Base-by-base conservation (phyloP, 2,797 vertebrate species). In the Neosalanx taihuensis region DNA sequence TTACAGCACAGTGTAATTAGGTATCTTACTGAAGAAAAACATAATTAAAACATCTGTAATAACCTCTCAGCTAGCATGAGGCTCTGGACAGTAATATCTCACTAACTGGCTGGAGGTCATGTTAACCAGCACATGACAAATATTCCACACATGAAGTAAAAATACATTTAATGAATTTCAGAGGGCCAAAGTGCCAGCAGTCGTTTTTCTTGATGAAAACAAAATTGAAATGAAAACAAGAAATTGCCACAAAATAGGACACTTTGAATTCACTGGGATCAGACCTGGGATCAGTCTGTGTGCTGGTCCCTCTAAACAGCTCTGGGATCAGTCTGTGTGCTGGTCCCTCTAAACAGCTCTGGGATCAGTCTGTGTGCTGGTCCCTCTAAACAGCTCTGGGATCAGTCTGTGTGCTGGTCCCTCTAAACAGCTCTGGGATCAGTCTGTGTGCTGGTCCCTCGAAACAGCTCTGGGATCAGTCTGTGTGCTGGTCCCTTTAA, bases 61-160 rank as follows among this genome's bases (percentile, higher is more conserved):
- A 51, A 66, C 46, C 26, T 29, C 46, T 30, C 23, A 51, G 64
- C 23, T 46, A 66, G 18, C 5, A 4, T n/a, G 46, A 65, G 23
- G 15, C 5, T 13, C 17, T 29, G 64, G 41, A 49, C 64, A 17
- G 6, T 66, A 51, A 23, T 23, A 66, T 29, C 23, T 51, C 9
- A 53, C 46, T 31, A 66, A 53, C 7, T 66, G 64, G 46, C 20
- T 6, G 51, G 64, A 66, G 64, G 46, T 66, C 64, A 66, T 66
- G 18, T 29, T 66, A 51, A 31, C 41, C 23, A 9, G 6, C 12
- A 65, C 20, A 49, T 41, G 23, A 65, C 64, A 65, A 49, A 65
- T 65, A 29, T 65, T 66, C 41, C 64, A 66, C 49, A 26, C 30
- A 51, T 66, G 30, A 66, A 51, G 46, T 66, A 53, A 51, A 66